Evolutionary conservation across 2,888 invertebrate species (phyloP), one percentile per base, ranked within the genome.

Genomic region (Poecilus cupreus): DNA sequence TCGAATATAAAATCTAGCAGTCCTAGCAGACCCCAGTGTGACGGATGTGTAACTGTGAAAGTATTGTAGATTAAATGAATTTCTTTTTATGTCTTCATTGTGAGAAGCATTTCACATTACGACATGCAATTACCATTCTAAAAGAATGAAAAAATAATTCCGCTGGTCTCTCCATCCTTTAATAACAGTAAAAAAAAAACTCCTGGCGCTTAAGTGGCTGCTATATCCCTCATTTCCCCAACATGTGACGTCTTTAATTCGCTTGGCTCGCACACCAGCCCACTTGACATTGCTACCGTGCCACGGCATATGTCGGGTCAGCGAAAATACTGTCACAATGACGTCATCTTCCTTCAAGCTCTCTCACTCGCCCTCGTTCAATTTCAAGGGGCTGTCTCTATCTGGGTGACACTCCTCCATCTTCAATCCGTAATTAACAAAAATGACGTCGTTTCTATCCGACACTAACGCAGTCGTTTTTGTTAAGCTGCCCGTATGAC

Each of bases 341-440:
- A 72, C 72, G 46, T 46, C 46, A 72, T 72, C 22, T 22, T 24
- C n/a, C 8, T 3, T 10, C 46, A 13, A 46, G 20, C 43, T 46
- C 13, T 68, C 37, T 68, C 11, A 2, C 60, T 20, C 20, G 11
- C 22, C 10, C 11, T 16, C 20, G n/a, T n/a, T n/a, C n/a, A n/a
- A 54, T 10, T 51, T 1, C 51, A 18, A 5, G 57, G 20, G 60
- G 64, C 18, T 39, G 5, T 51, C 16, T 51, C 20, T 51, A 11
- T 18, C 64, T 32, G 22, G 60, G 18, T 68, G 37, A 37, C 64
- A 37, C 64, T 68, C 60, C 60, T 64, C 11, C 26, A 60, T 26
- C 43, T 46, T 22, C 70, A n/a, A 72, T n/a, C 46, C 22, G 43
- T 72, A 72, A 72, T 72, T 72, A 46, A 72, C 46, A 72, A 46